Evolutionary conservation across 2,888 invertebrate genomes (phyloP).

Genomic region (Diabrotica balteata): DNA sequence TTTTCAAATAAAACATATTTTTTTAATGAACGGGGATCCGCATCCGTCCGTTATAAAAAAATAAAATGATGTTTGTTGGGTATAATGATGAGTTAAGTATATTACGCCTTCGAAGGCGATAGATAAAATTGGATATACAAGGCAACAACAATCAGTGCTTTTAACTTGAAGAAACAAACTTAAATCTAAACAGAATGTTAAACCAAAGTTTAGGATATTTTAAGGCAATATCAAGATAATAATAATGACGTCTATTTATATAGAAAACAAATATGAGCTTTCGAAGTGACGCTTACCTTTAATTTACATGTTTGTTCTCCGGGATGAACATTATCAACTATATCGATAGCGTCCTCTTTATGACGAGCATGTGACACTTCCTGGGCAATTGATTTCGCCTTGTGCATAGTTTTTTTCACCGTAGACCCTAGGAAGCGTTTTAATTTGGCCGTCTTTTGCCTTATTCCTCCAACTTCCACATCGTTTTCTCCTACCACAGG

Average conservation of each 20-base stretch:
- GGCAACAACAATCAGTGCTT: no score
- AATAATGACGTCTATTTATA: neutral
- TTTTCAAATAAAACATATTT: no score
- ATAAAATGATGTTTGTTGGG: no score
- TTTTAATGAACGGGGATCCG: no score
- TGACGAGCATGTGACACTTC: constrained; percentile 88
- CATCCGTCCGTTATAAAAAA: no score
- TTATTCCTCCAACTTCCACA: constrained; percentile 60
- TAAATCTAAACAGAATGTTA: no score
- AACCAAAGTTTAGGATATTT: no score
- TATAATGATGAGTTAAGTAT: no score
- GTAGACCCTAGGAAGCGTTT: constrained; percentile 87
- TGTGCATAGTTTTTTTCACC: constrained; percentile 89
- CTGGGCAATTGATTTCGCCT: constrained; percentile 88
- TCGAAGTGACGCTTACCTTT: constrained; percentile 61
- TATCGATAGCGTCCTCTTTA: constrained; percentile 85
- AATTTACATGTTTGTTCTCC: constrained; percentile 85
- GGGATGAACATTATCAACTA: constrained; percentile 80
- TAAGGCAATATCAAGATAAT: no score
- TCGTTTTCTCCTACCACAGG: constrained; percentile 62
- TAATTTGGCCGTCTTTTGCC: constrained; percentile 65
- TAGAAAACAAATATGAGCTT: neutral
- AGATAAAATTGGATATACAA: no score
- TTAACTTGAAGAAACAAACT: no score
- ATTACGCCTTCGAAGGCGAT: no score